Conservation (phyloP, 1,140 invertebrate species). For the Nymphalis io region DNA sequence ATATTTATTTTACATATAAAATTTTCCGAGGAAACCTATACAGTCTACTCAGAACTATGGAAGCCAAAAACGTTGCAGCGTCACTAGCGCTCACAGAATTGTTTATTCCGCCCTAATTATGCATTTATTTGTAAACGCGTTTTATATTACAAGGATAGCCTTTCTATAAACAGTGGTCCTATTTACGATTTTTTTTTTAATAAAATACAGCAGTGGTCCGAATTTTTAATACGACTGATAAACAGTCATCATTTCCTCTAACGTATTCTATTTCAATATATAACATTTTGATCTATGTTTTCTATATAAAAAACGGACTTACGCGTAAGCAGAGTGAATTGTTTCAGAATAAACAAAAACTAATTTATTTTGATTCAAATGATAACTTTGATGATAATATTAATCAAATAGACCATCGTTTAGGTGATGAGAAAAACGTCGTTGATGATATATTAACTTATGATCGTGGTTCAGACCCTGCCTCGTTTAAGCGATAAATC, state of each 20-base stretch:
- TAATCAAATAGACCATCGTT: conserved; percentile 62
- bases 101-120: conserved; percentile 50
- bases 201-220: conserved; percentile 73
- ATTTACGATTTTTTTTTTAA: conserved; percentile 46
- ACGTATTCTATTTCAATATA: conserved; percentile 6
- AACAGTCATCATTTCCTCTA: background rate
- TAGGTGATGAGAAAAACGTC: conserved; percentile 11
- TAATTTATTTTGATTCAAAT: conserved; percentile 5
- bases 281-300: conserved; percentile 2
- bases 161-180: conserved; percentile 67
- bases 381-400: background rate
- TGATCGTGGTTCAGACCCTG: conserved; percentile 75
- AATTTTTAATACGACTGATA: conserved; percentile 40
- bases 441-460: conserved; percentile 55
- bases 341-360: background rate
- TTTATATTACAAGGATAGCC: conserved; percentile 70
- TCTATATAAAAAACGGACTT: conserved; percentile 1
- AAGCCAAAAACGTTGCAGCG: conserved; percentile 66
- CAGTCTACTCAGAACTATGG: conserved; percentile 69
- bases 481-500: conserved; percentile 76
- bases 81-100: conserved; percentile 57
- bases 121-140: conserved; percentile 46
- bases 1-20: conserved; percentile 67
- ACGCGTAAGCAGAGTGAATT: background rate
- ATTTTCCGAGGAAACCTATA: conserved; percentile 53